Evolutionary conservation across 2,113 vertebrate genomes (phyloP), one percentile per base, ranked within the genome.

Genomic region (Gavialis gangeticus): DNA sequence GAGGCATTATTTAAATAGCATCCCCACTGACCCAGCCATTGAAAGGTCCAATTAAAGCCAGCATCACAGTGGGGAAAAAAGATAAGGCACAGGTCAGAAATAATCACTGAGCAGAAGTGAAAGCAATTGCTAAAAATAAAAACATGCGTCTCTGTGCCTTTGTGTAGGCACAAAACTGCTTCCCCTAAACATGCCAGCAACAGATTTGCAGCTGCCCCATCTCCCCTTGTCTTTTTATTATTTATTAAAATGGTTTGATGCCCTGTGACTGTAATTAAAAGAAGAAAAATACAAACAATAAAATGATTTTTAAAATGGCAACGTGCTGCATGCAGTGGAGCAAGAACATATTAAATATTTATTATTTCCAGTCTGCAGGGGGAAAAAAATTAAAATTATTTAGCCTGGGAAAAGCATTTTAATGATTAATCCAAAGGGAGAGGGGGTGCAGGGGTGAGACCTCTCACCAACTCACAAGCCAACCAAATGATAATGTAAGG

Each of bases 201-300:
- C 21, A 81, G 11, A 92, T 7, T 56, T 62, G 75, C 16, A 5
- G 37, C 81, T 87, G 82, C 84, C 22, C 64, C 1, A 0, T 25
- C 56, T 79, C n/a, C 76, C 79, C 67, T 60, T 67, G 63, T 78
- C 78, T 91, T 91, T 93, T 97, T 90, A 81, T 97, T 96, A 95
- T 95, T 94, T 97, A 90, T 97, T 95, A 87, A 76, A 87, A 73
- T 1, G 8, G 76, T 84, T 81, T 91, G 80, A 91, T 95, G 91
- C 12, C 1, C 25, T 75, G 85, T 19, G 71, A 86, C 69, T 92
- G 79, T 96, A 97, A 97, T 97, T 96, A 97, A 97, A 97, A 96
- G 90, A 92, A 92, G 89, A 94, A 95, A 95, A 96, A 92, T 94
- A 95, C 83, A 34, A 84, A 90, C 92, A 94, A 88, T 94, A 79